phyloP scores from a whole-genome alignment of 2,113 vertebrate species.

The Galbula dea region DNA sequence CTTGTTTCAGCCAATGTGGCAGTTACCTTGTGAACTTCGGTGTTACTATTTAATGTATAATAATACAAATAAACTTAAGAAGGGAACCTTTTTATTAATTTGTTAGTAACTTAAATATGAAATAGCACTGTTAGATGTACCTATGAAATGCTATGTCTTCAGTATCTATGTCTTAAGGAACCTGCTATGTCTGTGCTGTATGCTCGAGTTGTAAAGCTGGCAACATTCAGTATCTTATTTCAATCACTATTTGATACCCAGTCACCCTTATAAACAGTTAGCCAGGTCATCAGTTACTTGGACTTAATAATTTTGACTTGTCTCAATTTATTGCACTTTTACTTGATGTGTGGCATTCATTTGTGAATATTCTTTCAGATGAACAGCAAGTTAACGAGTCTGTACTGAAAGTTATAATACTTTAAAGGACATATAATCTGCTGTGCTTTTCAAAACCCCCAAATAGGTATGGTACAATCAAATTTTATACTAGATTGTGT shows the following conservation, averaged over 20 bases:
- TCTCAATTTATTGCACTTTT: neutral
- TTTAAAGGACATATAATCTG: conserved; percentile 47
- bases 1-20: neutral
- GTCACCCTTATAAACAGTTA: neutral
- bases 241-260: neutral
- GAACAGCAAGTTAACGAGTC: neutral
- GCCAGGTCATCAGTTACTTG: neutral
- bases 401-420: neutral
- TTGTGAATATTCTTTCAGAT: neutral
- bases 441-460: conserved; percentile 61
- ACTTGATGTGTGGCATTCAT: neutral
- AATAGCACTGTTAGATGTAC: neutral
- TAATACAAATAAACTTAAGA: neutral
- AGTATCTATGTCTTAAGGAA: neutral
- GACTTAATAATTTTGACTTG: neutral
- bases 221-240: neutral
- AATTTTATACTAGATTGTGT: conserved; percentile 28
- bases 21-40: neutral
- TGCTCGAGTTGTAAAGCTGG: neutral
- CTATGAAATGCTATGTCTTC: neutral
- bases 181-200: neutral
- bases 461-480: conserved; percentile 38
- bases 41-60: neutral
- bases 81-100: neutral
- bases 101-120: neutral